Evolutionary conservation across 2,888 invertebrate species (phyloP).

Genomic region (Hybos culiciformis): DNA sequence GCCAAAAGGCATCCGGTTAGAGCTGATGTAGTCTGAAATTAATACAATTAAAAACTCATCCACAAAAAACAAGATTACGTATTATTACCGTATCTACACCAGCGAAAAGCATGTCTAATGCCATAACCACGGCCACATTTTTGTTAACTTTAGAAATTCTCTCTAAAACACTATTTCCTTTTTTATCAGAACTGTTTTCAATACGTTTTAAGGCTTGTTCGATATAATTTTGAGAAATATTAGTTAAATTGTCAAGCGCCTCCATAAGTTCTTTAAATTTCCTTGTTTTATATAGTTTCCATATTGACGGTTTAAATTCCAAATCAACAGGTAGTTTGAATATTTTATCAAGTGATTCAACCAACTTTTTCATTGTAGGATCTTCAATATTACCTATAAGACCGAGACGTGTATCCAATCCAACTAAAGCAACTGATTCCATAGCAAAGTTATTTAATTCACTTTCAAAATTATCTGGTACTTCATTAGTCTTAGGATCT

Average conservation of each 20-base stretch:
- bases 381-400: conserved; percentile 15
- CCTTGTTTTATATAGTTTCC: conserved; percentile 26
- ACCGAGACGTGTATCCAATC: conserved; percentile 31
- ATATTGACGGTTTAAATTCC: conserved; percentile 28
- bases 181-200: conserved; percentile 21
- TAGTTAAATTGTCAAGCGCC: conserved; percentile 19
- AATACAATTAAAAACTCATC: background rate
- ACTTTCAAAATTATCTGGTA: conserved; percentile 36
- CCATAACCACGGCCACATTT: conserved; percentile 50
- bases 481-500: conserved; percentile 25
- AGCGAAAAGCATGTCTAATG: conserved; percentile 54
- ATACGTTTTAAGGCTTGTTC: conserved; percentile 24
- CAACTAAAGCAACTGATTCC: conserved; percentile 39
- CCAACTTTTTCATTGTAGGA: conserved; percentile 12
- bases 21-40: conserved; percentile 31
- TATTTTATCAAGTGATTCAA: conserved; percentile 16
- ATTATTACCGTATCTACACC: conserved; percentile 59
- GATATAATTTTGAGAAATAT: conserved; percentile 24
- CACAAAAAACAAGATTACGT: too few relatives aligned
- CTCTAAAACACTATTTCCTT: conserved; percentile 46
- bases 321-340: conserved; percentile 17
- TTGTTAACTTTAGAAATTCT: conserved; percentile 46
- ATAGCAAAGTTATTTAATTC: conserved; percentile 44
- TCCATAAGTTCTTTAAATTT: conserved; percentile 22
- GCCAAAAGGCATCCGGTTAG: conserved; percentile 43